These are phyloP conservation scores for Carterocephalus palaemon DNA, from an alignment of 2,888 invertebrate genomes.

Conservation along the genomic window DNA sequence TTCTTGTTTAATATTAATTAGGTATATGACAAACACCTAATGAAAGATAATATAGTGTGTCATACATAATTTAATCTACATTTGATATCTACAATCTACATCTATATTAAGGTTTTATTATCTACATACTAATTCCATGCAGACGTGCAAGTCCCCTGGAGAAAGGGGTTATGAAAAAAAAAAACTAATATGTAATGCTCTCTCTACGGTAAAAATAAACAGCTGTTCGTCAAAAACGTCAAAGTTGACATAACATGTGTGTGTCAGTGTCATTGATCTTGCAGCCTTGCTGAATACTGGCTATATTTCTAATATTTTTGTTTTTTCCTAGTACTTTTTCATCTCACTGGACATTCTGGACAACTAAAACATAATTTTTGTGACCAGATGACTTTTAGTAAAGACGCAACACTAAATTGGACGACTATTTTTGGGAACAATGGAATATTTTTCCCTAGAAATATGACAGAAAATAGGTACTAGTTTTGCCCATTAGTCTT, in stretches of 20 bases:
- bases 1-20: too few relatives aligned
- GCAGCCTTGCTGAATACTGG: not conserved
- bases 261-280: slow-evolving; percentile 6
- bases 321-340: not conserved
- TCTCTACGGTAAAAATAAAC: slow-evolving; percentile 3
- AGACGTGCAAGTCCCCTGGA: slow-evolving; percentile 1
- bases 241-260: too few relatives aligned
- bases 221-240: slow-evolving; percentile 14
- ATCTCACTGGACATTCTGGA: too few relatives aligned
- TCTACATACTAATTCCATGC: too few relatives aligned
- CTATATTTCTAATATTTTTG: not conserved
- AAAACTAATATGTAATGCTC: not conserved
- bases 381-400: slow-evolving; percentile 62
- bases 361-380: slow-evolving; percentile 6
- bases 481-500: slow-evolving; percentile 9
- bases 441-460: slow-evolving; percentile 54
- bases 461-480: slow-evolving; percentile 74
- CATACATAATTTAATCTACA: too few relatives aligned
- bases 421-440: slow-evolving; percentile 53
- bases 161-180: not conserved
- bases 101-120: too few relatives aligned
- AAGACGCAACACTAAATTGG: slow-evolving; percentile 48
- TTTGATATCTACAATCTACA: too few relatives aligned
- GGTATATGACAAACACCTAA: too few relatives aligned
- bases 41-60: too few relatives aligned